phyloP scores from a whole-genome alignment of 1,140 invertebrate species.

The Venturia canescens region DNA sequence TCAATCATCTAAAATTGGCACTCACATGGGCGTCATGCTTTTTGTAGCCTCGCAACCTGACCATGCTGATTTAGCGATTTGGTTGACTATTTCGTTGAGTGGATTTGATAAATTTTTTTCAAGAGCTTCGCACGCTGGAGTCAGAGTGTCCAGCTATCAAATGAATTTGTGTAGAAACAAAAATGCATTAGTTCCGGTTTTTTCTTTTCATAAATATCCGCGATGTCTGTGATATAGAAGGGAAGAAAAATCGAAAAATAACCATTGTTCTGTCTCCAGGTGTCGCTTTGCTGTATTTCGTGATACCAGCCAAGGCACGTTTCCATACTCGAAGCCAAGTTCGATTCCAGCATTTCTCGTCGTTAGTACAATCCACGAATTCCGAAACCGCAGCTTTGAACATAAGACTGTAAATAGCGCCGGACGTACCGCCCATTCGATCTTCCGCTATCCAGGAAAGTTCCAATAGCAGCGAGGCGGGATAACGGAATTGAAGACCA shows the following conservation, averaged over 20 bases:
- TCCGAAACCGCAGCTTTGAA: conserved; percentile 80
- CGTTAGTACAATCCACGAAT: conserved; percentile 61
- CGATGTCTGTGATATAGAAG: conserved; percentile 10
- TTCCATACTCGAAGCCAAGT: conserved; percentile 77
- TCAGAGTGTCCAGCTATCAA: conserved; percentile 76
- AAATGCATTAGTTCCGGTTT: too few relatives aligned
- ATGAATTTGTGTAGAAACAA: conserved; percentile 16
- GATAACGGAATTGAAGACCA: conserved; percentile 69
- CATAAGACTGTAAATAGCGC: conserved; percentile 84
- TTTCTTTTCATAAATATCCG: too few relatives aligned
- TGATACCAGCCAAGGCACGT: conserved; percentile 79
- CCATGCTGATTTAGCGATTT: conserved; percentile 67
- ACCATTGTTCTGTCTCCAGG: conserved; percentile 89
- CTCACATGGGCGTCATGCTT: conserved; percentile 78
- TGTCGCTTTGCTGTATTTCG: conserved; percentile 85
- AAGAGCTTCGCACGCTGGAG: conserved; percentile 68
- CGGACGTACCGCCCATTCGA: conserved; percentile 85
- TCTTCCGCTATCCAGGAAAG: conserved; percentile 80
- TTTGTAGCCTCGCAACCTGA: conserved; percentile 77
- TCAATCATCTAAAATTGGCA: conserved; percentile 15
- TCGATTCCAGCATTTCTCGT: conserved; percentile 51
- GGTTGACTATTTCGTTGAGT: conserved; percentile 51
- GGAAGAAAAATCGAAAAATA: conserved; percentile 63
- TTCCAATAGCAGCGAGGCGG: conserved; percentile 75
- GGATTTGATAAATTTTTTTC: conserved; percentile 52